Conservation (phyloP, 2,888 invertebrate species). For the Drosophila mercatorum region DNA sequence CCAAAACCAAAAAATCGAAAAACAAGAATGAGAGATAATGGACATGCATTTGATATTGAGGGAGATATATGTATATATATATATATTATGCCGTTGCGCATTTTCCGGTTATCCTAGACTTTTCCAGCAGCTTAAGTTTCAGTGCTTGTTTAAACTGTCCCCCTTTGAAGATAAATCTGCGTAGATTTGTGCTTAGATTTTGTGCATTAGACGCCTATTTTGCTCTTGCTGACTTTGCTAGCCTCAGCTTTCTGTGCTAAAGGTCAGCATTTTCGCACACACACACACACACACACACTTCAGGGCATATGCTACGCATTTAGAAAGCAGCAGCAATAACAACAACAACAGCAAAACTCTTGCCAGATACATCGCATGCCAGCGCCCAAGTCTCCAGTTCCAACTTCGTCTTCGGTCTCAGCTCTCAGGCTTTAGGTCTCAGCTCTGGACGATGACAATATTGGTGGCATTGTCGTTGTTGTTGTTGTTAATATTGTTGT, state of each 20-base stretch:
- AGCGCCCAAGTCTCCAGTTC: constrained; percentile 43
- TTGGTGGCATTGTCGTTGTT: constrained; percentile 43
- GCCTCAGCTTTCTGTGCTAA: constrained; percentile 60
- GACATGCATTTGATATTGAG: constrained; percentile 18
- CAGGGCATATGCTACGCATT: too few species aligned
- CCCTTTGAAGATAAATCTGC: constrained; percentile 65
- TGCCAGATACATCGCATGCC: constrained; percentile 50
- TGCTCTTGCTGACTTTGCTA: constrained; percentile 27
- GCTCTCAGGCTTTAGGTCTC: constrained; percentile 39
- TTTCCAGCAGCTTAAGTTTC: constrained; percentile 48
- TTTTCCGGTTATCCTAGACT: constrained; percentile 24
- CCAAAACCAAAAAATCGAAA: not conserved
- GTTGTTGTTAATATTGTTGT: constrained; percentile 25
- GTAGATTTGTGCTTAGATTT: constrained; percentile 58
- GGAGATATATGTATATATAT: not conserved
- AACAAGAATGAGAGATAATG: not conserved
- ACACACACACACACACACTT: constrained; percentile 24
- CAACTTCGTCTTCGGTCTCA: constrained; percentile 15
- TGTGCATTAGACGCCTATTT: constrained; percentile 48
- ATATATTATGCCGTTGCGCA: not conserved
- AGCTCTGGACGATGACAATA: constrained; percentile 55
- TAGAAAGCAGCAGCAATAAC: not conserved
- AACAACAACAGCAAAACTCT: constrained; percentile 32
- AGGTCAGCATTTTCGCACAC: constrained; percentile 66
- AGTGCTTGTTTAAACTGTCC: constrained; percentile 55